Evolutionary conservation across 2,113 vertebrate genomes (phyloP).

Genomic region (Ophiodon elongatus): DNA sequence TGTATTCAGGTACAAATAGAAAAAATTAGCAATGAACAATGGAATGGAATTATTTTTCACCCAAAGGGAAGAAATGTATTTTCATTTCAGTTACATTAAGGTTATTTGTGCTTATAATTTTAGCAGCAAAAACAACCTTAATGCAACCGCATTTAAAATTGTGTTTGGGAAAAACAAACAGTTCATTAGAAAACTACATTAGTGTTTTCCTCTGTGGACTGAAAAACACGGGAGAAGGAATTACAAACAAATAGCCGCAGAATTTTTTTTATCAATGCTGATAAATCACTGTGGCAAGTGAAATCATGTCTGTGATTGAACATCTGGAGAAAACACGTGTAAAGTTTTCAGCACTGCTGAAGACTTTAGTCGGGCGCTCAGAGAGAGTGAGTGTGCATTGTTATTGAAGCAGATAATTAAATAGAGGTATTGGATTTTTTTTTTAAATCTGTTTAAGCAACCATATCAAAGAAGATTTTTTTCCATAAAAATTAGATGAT

Average conservation of each 20-base stretch:
- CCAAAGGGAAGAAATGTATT: not conserved
- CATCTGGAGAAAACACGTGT: not conserved
- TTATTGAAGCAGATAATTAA: not conserved
- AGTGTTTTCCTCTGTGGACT: not conserved
- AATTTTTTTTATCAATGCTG: conserved; percentile 23
- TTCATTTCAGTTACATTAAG: not conserved
- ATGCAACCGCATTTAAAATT: not conserved
- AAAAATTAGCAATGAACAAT: not conserved
- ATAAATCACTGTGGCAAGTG: not conserved
- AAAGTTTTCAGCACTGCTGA: not conserved
- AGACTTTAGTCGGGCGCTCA: not conserved
- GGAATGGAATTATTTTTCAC: not conserved
- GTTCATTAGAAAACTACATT: not conserved
- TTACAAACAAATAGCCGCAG: not conserved
- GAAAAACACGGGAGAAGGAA: not conserved
- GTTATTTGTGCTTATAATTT: not conserved
- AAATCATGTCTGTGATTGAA: conserved; percentile 6
- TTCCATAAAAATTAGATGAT: not conserved
- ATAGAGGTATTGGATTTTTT: not conserved
- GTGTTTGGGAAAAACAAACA: conserved; percentile 6
- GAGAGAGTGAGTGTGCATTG: not conserved
- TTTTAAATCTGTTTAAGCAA: not conserved
- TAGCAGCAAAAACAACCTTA: not conserved
- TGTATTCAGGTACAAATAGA: not conserved
- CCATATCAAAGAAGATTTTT: not conserved